These are phyloP conservation scores for Scaptomyza tumidula DNA, from an alignment of 2,888 invertebrate species.

Conservation along the genomic window DNA sequence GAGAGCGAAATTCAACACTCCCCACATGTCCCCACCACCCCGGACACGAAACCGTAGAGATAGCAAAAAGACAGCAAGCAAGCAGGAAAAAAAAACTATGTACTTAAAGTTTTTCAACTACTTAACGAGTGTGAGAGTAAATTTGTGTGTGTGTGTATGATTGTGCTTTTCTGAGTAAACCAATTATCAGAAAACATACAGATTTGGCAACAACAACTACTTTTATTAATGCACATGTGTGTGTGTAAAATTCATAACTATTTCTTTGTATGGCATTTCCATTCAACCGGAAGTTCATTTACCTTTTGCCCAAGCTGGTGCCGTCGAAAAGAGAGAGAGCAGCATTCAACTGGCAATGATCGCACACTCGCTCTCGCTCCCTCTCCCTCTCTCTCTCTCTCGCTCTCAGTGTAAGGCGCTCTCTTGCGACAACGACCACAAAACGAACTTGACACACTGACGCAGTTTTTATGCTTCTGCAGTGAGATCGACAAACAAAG, in stretches of 20 bases:
- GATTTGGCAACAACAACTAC: conserved; percentile 34
- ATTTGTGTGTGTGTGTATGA: conserved; percentile 27
- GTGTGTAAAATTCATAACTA: conserved; percentile 28
- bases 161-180: conserved; percentile 32
- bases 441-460: conserved; percentile 83
- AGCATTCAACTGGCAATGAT: conserved; percentile 22
- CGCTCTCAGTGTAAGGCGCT: conserved; percentile 5
- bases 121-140: conserved; percentile 25
- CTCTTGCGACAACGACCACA: conserved; percentile 31
- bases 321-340: conserved; percentile 38
- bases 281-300: conserved; percentile 81
- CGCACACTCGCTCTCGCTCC: conserved; percentile 1
- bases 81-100: conserved; percentile 35
- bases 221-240: conserved; percentile 16
- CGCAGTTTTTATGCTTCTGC: conserved; percentile 69
- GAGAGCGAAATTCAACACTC: conserved; percentile 42
- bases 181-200: conserved; percentile 70
- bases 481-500: conserved; percentile 25
- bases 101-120: conserved; percentile 56
- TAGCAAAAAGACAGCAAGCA: conserved; percentile 28
- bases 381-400: neutral
- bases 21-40: neutral
- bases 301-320: conserved; percentile 63
- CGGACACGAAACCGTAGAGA: conserved; percentile 4
- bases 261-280: conserved; percentile 49